phyloP scores from a whole-genome alignment of 2,113 vertebrate genomes.

The Myocastor coypus region DNA sequence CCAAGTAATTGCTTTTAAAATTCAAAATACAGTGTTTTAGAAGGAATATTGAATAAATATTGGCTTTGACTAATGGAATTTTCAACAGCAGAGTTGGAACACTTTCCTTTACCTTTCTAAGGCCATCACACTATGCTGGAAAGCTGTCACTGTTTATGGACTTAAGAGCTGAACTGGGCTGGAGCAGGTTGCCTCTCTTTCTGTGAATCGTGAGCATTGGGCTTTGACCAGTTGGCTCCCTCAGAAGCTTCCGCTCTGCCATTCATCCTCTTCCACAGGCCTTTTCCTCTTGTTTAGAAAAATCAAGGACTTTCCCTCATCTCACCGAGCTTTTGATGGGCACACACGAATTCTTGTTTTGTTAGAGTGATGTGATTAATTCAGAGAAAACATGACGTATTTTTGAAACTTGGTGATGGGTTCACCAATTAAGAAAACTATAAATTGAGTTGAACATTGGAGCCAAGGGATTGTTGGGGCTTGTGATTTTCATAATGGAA shows the following conservation, averaged over 20 bases:
- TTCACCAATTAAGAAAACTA: constrained; percentile 44
- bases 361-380: constrained; percentile 34
- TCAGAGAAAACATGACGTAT: constrained; percentile 8
- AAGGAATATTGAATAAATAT: constrained; percentile 80
- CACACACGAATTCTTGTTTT: neutral
- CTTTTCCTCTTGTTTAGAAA: neutral
- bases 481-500: constrained; percentile 32
- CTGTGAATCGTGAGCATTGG: neutral
- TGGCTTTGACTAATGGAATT: constrained; percentile 80
- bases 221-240: neutral
- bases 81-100: constrained; percentile 70
- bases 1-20: constrained; percentile 78
- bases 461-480: neutral
- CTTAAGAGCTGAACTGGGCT: constrained; percentile 34
- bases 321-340: constrained; percentile 24
- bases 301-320: neutral
- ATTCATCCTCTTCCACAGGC: neutral
- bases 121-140: neutral
- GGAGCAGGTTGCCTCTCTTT: neutral
- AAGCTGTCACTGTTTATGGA: neutral
- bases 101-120: constrained; percentile 72
- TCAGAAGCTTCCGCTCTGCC: neutral
- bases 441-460: constrained; percentile 58
- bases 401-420: constrained; percentile 14
- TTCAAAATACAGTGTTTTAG: constrained; percentile 79